Evolutionary conservation across 2,113 vertebrate genomes (phyloP).

Genomic region (Cheirogaleus medius): DNA sequence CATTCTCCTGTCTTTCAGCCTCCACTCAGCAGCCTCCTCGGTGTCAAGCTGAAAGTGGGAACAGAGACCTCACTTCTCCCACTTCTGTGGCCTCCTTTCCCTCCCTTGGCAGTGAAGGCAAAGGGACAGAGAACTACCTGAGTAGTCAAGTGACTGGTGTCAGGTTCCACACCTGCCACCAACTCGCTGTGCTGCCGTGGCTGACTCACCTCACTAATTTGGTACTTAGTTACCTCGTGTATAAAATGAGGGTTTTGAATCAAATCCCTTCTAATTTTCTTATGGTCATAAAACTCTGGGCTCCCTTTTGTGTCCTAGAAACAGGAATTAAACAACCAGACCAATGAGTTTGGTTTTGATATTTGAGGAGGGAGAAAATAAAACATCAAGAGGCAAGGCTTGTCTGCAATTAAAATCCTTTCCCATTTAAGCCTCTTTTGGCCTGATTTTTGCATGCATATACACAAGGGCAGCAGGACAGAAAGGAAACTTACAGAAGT

Average conservation of each 20-base stretch:
- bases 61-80: neutral
- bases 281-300: slow-evolving; percentile 4
- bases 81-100: neutral
- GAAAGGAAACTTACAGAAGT: neutral
- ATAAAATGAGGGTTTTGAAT: neutral
- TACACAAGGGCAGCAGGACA: neutral
- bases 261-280: neutral
- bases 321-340: slow-evolving; percentile 49
- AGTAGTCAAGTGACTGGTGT: neutral
- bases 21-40: neutral
- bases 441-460: slow-evolving; percentile 1
- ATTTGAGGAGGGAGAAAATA: slow-evolving; percentile 35
- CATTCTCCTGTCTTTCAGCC: neutral
- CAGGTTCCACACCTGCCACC: neutral
- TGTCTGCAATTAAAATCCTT: slow-evolving; percentile 12
- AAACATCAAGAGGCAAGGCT: slow-evolving; percentile 40
- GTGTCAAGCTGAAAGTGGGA: neutral
- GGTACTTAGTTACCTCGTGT: neutral
- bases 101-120: neutral
- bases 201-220: neutral
- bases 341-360: slow-evolving; percentile 34
- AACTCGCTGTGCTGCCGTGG: neutral
- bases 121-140: neutral
- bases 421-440: slow-evolving; percentile 21
- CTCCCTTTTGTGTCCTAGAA: slow-evolving; percentile 46